Percentiles rank a stretch among this genome's conserved stretches.
Evolutionary conservation across 2,113 vertebrate species (phyloP).

Genomic region (Nerophis ophidion): DNA sequence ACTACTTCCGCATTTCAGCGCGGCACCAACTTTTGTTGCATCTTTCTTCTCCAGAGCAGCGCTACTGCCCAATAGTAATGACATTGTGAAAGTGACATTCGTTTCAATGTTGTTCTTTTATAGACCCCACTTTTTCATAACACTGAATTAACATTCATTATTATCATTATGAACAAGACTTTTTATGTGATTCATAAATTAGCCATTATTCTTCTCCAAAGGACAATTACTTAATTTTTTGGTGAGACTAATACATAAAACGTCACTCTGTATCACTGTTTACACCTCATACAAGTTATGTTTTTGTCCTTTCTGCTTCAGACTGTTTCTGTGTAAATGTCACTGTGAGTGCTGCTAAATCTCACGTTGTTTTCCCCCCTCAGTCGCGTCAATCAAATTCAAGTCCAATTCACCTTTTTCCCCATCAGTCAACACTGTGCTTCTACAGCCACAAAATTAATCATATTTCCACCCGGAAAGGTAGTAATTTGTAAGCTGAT

Average conservation of each 20-base stretch:
- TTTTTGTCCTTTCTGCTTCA: neutral
- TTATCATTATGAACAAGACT: no score
- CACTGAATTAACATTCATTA: no score
- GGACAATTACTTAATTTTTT: neutral
- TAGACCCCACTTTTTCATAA: no score
- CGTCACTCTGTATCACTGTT: neutral
- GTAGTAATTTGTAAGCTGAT: neutral
- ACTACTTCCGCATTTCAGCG: neutral
- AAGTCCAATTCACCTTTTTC: neutral
- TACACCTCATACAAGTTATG: neutral
- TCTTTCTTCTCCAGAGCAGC: neutral
- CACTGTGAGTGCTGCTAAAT: neutral
- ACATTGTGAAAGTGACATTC: no score
- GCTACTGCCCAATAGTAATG: no score
- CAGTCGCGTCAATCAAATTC: neutral
- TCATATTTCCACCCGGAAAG: neutral
- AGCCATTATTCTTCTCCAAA: neutral
- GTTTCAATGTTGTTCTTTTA: no score
- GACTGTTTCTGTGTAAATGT: neutral
- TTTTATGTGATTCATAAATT: no score
- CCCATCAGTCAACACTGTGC: neutral
- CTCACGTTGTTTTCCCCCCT: neutral
- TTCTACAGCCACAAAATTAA: neutral
- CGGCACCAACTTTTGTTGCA: neutral
- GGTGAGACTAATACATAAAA: neutral